phyloP scores from a whole-genome alignment of 2,113 vertebrate genomes.

The Cyprinodon tularosa region DNA sequence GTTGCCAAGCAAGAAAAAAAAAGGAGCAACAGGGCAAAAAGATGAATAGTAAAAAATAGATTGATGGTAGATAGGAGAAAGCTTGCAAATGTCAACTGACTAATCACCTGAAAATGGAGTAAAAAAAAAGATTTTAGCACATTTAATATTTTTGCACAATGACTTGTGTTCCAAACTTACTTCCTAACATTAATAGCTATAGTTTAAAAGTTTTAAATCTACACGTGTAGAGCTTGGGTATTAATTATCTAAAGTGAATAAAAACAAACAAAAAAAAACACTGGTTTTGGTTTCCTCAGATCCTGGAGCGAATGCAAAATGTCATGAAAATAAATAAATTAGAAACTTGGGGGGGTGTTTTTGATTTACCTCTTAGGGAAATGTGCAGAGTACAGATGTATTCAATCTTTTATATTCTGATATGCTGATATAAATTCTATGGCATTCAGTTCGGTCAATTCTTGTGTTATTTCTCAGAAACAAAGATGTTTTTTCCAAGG shows the following conservation, averaged over 20 bases:
- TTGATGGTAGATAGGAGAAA: background rate
- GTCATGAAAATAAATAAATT: background rate
- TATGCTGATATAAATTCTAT: no score
- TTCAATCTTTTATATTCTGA: background rate
- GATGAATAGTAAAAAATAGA: background rate
- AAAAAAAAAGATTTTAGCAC: background rate
- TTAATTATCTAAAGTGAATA: background rate
- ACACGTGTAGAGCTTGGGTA: background rate
- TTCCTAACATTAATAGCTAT: background rate
- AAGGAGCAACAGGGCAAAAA: background rate
- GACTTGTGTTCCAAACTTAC: background rate
- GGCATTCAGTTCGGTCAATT: no score
- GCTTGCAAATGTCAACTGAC: background rate
- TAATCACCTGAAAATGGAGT: background rate
- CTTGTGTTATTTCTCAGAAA: no score
- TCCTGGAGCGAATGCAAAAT: background rate
- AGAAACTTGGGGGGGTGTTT: background rate
- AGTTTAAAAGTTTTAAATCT: background rate
- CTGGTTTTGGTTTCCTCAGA: background rate
- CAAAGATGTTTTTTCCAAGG: no score
- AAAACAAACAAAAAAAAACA: conserved; percentile 6
- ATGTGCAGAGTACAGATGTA: background rate
- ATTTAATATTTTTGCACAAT: background rate
- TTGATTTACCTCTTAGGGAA: background rate
- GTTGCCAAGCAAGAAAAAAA: background rate